Conservation (phyloP, 2,113 vertebrate genomes). For the Lipophrys pholis region DNA sequence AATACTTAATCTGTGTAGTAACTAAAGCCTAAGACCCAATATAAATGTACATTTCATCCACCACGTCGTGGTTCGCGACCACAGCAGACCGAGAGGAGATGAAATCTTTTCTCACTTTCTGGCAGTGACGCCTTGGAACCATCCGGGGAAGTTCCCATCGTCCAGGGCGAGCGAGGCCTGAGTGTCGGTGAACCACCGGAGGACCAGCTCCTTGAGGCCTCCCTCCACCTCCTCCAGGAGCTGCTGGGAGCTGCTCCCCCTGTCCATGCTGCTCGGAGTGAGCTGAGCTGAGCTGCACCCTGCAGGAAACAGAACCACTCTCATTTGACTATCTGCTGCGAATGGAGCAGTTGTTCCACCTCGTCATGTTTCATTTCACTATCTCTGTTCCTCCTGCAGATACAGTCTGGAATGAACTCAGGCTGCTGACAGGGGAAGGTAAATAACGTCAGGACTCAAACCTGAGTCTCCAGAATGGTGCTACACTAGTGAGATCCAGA, state of each 20-base stretch:
- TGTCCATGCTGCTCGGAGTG: too few species aligned
- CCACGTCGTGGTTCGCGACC: too few species aligned
- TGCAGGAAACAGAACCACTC: not conserved
- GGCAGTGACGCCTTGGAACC: conserved; percentile 90
- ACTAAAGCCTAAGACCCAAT: too few species aligned
- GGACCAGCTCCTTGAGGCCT: conserved; percentile 82
- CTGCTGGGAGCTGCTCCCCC: too few species aligned
- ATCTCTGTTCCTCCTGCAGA: conserved; percentile 35
- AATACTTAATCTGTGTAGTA: too few species aligned
- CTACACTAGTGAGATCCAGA: too few species aligned
- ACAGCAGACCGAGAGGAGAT: too few species aligned
- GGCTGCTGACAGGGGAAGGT: too few species aligned
- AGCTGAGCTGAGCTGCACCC: not conserved
- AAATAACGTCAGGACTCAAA: too few species aligned
- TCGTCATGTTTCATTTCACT: conserved; percentile 58
- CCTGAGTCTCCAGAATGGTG: too few species aligned
- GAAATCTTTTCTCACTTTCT: conserved; percentile 88
- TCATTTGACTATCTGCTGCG: conserved; percentile 85
- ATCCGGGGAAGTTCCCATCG: conserved; percentile 83
- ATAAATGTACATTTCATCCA: too few species aligned
- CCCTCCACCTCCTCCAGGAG: conserved; percentile 26
- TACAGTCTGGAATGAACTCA: too few species aligned
- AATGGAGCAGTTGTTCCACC: conserved; percentile 72
- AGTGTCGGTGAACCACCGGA: conserved; percentile 87
- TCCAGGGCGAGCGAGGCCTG: conserved; percentile 82